phyloP scores from a whole-genome alignment of 2,888 invertebrate genomes.

The Lycia hirtaria region DNA sequence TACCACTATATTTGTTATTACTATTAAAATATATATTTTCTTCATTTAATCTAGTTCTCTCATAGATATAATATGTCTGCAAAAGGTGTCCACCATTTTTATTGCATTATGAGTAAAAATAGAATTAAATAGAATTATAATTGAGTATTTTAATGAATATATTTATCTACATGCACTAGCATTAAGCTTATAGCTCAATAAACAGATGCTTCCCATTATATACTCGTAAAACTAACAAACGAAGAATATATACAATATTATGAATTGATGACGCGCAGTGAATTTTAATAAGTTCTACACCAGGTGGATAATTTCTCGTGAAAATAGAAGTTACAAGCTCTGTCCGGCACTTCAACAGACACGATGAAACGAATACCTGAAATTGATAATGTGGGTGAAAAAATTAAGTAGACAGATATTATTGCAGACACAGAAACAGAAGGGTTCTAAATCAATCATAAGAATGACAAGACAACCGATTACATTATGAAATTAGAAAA shows the following conservation, averaged over 20 bases:
- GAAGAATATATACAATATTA: conserved; percentile 29
- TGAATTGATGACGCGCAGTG: conserved; percentile 40
- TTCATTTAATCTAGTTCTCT: no score
- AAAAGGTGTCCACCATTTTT: no score
- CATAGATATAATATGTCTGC: no score
- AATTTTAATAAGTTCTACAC: conserved; percentile 42
- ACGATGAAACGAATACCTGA: neutral
- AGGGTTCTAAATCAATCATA: no score
- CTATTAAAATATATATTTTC: no score
- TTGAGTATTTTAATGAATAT: neutral
- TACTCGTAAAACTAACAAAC: conserved; percentile 23
- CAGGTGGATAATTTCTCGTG: conserved; percentile 72
- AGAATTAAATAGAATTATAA: neutral
- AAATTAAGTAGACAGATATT: neutral
- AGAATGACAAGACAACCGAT: no score
- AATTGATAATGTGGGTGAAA: neutral
- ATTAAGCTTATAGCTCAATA: neutral
- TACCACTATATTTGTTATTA: no score
- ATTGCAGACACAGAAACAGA: neutral
- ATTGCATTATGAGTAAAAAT: neutral
- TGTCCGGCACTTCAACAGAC: conserved; percentile 9
- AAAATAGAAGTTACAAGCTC: conserved; percentile 52
- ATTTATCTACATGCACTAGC: conserved; percentile 11
- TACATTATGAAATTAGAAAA: no score
- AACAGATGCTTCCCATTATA: conserved; percentile 34